These are phyloP conservation scores for Lacanobia oleracea DNA, from an alignment of 2,888 invertebrate species.

Conservation along the genomic window DNA sequence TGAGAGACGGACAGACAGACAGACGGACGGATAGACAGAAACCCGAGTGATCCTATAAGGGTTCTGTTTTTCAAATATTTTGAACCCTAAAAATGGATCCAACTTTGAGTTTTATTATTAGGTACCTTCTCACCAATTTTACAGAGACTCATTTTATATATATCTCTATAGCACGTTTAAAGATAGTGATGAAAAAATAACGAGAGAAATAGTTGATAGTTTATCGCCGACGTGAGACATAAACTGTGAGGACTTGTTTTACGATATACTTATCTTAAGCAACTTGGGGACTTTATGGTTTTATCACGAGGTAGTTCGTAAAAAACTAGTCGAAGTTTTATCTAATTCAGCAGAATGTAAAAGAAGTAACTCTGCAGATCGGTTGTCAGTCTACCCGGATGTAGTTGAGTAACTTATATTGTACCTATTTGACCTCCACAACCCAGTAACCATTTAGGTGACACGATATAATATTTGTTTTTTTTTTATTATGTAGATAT, in stretches of 20 bases:
- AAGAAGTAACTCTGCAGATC: neutral
- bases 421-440: neutral
- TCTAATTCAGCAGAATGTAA: neutral
- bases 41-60: too few relatives aligned
- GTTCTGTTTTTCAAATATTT: too few relatives aligned
- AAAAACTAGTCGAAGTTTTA: slow-evolving; percentile 21
- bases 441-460: neutral
- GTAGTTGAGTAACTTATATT: too few relatives aligned
- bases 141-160: neutral
- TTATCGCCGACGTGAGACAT: slow-evolving; percentile 30
- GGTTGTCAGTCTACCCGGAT: neutral
- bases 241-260: slow-evolving; percentile 40
- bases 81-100: neutral
- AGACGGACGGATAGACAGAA: too few relatives aligned
- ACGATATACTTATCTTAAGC: slow-evolving; percentile 39
- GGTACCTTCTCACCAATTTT: neutral
- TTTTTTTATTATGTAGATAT: too few relatives aligned
- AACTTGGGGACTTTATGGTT: slow-evolving; percentile 28
- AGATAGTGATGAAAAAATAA: slow-evolving; percentile 21
- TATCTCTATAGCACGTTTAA: neutral
- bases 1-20: too few relatives aligned
- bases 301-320: slow-evolving; percentile 27
- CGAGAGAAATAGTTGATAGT: slow-evolving; percentile 17
- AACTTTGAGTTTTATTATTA: neutral
- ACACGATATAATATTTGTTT: too few relatives aligned